These are phyloP conservation scores for Tribolium castaneum DNA, from an alignment of 1,140 invertebrate genomes.

Conservation along the genomic window DNA sequence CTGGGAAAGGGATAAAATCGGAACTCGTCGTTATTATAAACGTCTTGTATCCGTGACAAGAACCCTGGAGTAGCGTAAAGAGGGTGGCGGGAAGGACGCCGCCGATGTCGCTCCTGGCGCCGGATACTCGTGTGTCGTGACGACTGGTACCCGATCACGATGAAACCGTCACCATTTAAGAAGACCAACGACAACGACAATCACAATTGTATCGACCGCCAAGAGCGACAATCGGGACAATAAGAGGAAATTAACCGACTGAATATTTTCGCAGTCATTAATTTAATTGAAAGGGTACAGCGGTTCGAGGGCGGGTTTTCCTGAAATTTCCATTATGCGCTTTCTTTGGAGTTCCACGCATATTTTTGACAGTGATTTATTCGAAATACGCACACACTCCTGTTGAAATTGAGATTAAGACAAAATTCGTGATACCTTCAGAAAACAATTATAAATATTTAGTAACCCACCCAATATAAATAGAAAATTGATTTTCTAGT, in stretches of 20 bases:
- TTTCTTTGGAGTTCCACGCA: conserved; percentile 5
- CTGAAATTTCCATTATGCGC: not conserved
- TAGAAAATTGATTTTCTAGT: no score
- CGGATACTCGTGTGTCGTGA: conserved; percentile 42
- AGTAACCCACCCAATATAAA: no score
- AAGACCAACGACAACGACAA: conserved; percentile 1
- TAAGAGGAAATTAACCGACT: conserved; percentile 18
- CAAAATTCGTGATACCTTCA: no score
- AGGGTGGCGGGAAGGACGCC: conserved; percentile 23
- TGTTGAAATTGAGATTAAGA: not conserved
- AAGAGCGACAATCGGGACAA: not conserved
- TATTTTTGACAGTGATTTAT: not conserved
- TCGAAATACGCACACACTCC: not conserved
- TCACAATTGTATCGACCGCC: conserved; percentile 4
- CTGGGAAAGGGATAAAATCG: not conserved
- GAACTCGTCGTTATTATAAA: conserved; percentile 9
- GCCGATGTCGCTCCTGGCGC: conserved; percentile 37
- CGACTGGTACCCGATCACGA: conserved; percentile 30
- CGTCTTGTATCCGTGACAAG: conserved; percentile 33
- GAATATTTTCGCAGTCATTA: conserved; percentile 18
- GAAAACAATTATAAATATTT: no score
- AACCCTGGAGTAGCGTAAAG: conserved; percentile 18
- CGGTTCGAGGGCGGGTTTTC: not conserved
- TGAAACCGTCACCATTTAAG: conserved; percentile 32
- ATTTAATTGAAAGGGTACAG: conserved; percentile 4